These are phyloP conservation scores for Sciurus vulgaris DNA, from an alignment of 2,797 vertebrate species.

Conservation along the genomic window DNA sequence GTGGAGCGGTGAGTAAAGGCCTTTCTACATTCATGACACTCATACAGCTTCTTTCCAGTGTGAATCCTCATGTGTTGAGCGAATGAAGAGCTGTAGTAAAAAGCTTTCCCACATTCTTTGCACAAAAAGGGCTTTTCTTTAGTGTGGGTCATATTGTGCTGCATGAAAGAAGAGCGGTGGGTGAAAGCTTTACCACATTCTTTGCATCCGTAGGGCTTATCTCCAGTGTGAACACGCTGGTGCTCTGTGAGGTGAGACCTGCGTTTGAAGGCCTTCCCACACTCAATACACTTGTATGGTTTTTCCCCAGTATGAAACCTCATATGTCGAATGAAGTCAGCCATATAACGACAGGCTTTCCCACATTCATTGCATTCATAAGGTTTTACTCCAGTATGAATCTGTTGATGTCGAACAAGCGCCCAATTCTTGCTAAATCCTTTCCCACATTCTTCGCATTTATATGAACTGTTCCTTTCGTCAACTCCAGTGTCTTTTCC, in stretches of 20 bases:
- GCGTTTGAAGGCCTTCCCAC: slow-evolving; percentile 67
- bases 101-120: slow-evolving; percentile 63
- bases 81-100: slow-evolving; percentile 61
- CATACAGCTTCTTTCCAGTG: slow-evolving; percentile 71
- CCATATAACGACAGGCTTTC: slow-evolving; percentile 38
- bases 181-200: slow-evolving; percentile 74
- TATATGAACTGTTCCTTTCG: slow-evolving; percentile 13
- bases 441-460: slow-evolving; percentile 75
- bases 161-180: slow-evolving; percentile 54
- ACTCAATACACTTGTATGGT: neutral
- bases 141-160: neutral
- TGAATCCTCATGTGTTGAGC: slow-evolving; percentile 68
- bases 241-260: slow-evolving; percentile 72
- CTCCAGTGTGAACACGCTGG: slow-evolving; percentile 59
- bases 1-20: slow-evolving; percentile 64
- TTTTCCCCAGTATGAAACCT: slow-evolving; percentile 65
- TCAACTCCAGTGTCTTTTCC: neutral
- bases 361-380: slow-evolving; percentile 68
- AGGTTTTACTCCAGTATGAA: slow-evolving; percentile 70
- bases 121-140: slow-evolving; percentile 60
- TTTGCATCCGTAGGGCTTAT: slow-evolving; percentile 56
- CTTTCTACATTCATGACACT: slow-evolving; percentile 73
- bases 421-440: slow-evolving; percentile 75
- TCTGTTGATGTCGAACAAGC: slow-evolving; percentile 67
- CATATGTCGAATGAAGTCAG: slow-evolving; percentile 57